phyloP scores from a whole-genome alignment of 2,888 invertebrate genomes.

The Azorinus chamasolen region DNA sequence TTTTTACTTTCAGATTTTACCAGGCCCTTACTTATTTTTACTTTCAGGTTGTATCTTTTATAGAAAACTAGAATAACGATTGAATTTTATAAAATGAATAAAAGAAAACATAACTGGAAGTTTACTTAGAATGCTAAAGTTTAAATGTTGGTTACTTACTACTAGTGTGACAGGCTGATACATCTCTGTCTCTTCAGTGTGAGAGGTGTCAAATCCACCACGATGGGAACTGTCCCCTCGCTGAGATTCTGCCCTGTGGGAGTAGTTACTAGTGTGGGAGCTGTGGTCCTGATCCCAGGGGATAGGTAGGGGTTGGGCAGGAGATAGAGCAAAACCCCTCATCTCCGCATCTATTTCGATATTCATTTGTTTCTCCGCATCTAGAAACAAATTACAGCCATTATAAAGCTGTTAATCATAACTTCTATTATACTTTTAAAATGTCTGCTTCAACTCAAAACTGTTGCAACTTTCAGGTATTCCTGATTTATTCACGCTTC shows the following conservation, averaged over 20 bases:
- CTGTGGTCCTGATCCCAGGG: slow-evolving; percentile 23
- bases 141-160: slow-evolving; percentile 59
- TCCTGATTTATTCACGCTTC: too few relatives aligned
- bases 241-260: slow-evolving; percentile 21
- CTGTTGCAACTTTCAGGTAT: too few relatives aligned
- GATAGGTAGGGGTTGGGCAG: slow-evolving; percentile 47
- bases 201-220: slow-evolving; percentile 76
- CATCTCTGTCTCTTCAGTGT: slow-evolving; percentile 79
- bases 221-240: slow-evolving; percentile 34
- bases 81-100: too few relatives aligned
- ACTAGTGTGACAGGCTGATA: slow-evolving; percentile 77
- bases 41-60: too few relatives aligned
- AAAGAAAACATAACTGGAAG: too few relatives aligned
- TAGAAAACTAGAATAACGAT: too few relatives aligned
- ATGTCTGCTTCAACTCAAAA: too few relatives aligned
- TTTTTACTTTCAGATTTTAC: too few relatives aligned
- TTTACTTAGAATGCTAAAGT: too few relatives aligned
- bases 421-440: too few relatives aligned
- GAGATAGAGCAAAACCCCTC: slow-evolving; percentile 69
- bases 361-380: slow-evolving; percentile 2
- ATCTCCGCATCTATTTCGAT: slow-evolving; percentile 40
- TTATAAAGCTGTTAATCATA: slow-evolving; percentile 67
- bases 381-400: slow-evolving; percentile 62
- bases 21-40: too few relatives aligned
- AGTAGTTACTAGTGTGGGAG: slow-evolving; percentile 16